Evolutionary conservation across 1,140 invertebrate species (phyloP), one percentile per base, ranked within the genome.

Genomic region (Drosophila subobscura): DNA sequence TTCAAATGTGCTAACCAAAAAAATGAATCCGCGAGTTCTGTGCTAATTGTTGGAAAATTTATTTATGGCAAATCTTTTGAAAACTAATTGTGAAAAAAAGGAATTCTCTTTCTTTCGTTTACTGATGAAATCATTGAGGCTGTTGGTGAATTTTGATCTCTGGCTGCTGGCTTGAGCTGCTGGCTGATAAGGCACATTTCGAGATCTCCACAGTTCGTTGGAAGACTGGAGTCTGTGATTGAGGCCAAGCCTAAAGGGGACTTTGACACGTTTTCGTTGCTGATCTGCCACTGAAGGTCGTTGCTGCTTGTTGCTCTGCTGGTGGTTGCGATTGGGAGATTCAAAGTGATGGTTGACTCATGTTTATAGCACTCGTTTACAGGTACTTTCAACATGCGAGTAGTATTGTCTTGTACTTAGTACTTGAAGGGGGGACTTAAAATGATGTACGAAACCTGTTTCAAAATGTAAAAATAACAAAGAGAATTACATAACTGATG

Each of bases 11-110:
- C 44, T 80, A 85, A 85, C 37, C 50, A 56, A 3, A 25, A 23
- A 63, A 65, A 65, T 14, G 29, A 65, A 47, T 73, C 51, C 16
- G 66, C 49, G 51, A 73, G 66, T 72, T 72, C 45, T 52, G 42
- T 74, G 80, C 73, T 85, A 86, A 85, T 86, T 86, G 47, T 29
- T 50, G 40, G n/a, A 23, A 45, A 66, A 75, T 51, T 60, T 23
- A 27, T 72, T 79, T 53, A 54, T 68, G 55, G 25, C 55, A 20
- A 14, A 40, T 37, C 10, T 37, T 52, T 42, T 77, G 59, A 77
- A 59, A 80, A 79, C 72, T 33, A 68, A 66, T 81, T 77, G 60
- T 65, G 41, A 37, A 53, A 25, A 60, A 60, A 6, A 51, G 45
- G 20, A 47, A 65, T 56, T 77, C 44, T 45, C n/a, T 23, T 63